These are phyloP conservation scores for Mylabris sibirica DNA, from an alignment of 2,888 invertebrate species.

Conservation along the genomic window DNA sequence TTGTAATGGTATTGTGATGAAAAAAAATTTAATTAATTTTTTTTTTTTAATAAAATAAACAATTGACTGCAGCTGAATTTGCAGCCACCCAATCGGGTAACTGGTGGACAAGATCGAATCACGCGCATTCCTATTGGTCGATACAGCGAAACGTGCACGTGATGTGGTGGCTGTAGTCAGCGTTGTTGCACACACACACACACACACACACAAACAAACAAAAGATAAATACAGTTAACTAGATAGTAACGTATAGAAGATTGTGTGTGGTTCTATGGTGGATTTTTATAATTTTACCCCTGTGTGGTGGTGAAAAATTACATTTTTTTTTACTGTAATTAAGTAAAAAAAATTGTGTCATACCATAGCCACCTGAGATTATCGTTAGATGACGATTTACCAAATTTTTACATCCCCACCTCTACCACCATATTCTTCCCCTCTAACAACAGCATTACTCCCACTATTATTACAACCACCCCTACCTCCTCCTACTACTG, in stretches of 20 bases:
- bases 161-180: constrained; percentile 38
- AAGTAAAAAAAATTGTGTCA: neutral
- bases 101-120: constrained; percentile 38
- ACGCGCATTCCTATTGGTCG: constrained; percentile 51
- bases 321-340: too few relatives aligned
- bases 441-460: neutral
- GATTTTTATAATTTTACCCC: too few relatives aligned
- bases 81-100: constrained; percentile 31
- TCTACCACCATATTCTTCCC: neutral
- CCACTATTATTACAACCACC: neutral
- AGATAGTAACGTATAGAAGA: neutral
- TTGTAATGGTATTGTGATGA: neutral
- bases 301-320: too few relatives aligned
- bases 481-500: neutral
- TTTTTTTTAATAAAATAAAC: too few relatives aligned
- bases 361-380: neutral
- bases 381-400: constrained; percentile 3
- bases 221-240: neutral
- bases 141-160: constrained; percentile 52
- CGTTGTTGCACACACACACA: constrained; percentile 10
- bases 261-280: neutral
- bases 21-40: too few relatives aligned
- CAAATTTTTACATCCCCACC: neutral
- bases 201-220: neutral
- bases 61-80: constrained; percentile 29